Conservation (phyloP, 2,888 invertebrate genomes). For the Drosophila bunnanda region DNA sequence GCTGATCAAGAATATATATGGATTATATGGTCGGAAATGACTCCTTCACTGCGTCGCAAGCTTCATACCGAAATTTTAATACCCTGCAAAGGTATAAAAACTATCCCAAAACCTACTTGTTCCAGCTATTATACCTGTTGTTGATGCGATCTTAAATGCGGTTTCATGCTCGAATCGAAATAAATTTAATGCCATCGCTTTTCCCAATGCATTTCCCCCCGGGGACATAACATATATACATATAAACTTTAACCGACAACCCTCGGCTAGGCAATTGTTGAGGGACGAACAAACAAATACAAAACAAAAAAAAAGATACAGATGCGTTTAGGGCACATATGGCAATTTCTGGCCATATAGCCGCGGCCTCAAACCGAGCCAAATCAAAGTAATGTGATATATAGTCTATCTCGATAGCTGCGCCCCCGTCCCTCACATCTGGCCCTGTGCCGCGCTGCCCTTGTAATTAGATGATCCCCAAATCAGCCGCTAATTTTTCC, state of each 20-base stretch:
- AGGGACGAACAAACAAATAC: conserved; percentile 50
- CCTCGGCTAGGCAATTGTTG: conserved; percentile 15
- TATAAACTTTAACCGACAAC: not conserved
- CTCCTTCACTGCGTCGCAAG: no score
- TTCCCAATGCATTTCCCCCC: conserved; percentile 3
- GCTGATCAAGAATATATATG: no score
- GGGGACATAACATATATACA: not conserved
- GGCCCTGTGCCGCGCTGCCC: conserved; percentile 13
- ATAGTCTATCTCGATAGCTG: conserved; percentile 42
- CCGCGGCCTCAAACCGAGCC: conserved; percentile 17
- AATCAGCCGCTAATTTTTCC: conserved; percentile 86
- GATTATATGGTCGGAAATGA: no score
- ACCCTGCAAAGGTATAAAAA: no score
- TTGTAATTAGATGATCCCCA: conserved; percentile 84
- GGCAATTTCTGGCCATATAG: conserved; percentile 45
- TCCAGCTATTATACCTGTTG: conserved; percentile 1
- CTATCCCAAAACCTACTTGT: no score
- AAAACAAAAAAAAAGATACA: conserved; percentile 66
- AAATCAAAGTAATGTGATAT: conserved; percentile 73
- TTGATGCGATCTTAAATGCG: not conserved
- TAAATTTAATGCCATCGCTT: conserved; percentile 1
- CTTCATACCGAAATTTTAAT: no score
- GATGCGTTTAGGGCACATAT: conserved; percentile 68
- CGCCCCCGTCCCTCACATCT: not conserved
- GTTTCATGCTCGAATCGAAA: conserved; percentile 3